These are phyloP conservation scores for Stenichneumon culpator DNA, from an alignment of 2,888 invertebrate species.

Conservation along the genomic window DNA sequence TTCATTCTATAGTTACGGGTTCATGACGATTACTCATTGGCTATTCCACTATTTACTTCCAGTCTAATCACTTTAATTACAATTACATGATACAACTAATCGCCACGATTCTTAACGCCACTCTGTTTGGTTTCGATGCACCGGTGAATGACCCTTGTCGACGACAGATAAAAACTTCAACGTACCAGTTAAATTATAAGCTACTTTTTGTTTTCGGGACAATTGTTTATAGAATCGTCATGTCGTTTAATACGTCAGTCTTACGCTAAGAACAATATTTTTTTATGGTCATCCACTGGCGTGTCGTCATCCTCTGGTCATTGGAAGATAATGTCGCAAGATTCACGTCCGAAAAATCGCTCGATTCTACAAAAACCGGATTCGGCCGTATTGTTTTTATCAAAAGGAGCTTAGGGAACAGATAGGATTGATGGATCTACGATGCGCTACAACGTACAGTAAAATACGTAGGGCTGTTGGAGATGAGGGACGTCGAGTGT, in stretches of 20 bases:
- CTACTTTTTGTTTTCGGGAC: not conserved
- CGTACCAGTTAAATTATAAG: not conserved
- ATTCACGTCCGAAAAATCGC: conserved; percentile 3
- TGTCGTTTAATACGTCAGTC: not conserved
- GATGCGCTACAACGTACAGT: conserved; percentile 79
- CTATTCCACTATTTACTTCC: conserved; percentile 61
- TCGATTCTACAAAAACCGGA: conserved; percentile 33
- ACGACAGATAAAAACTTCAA: not conserved
- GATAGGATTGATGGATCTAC: conserved; percentile 20
- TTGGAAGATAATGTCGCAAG: conserved; percentile 28
- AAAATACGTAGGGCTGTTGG: conserved; percentile 82
- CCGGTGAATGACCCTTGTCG: conserved; percentile 20
- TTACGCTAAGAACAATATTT: conserved; percentile 4
- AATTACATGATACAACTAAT: conserved; percentile 62
- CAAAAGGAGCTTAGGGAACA: not conserved
- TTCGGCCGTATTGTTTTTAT: not conserved
- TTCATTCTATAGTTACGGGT: conserved; percentile 29
- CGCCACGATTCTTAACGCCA: conserved; percentile 55
- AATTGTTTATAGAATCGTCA: not conserved
- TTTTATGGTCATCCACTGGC: conserved; percentile 9
- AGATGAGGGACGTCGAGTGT: conserved; percentile 78
- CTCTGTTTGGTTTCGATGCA: not conserved
- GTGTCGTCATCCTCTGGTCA: conserved; percentile 2
- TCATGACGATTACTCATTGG: conserved; percentile 47
- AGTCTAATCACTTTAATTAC: conserved; percentile 64